Evolutionary conservation across 2,113 vertebrate genomes (phyloP), one percentile per base, ranked within the genome.

Genomic region (Cottus gobio): DNA sequence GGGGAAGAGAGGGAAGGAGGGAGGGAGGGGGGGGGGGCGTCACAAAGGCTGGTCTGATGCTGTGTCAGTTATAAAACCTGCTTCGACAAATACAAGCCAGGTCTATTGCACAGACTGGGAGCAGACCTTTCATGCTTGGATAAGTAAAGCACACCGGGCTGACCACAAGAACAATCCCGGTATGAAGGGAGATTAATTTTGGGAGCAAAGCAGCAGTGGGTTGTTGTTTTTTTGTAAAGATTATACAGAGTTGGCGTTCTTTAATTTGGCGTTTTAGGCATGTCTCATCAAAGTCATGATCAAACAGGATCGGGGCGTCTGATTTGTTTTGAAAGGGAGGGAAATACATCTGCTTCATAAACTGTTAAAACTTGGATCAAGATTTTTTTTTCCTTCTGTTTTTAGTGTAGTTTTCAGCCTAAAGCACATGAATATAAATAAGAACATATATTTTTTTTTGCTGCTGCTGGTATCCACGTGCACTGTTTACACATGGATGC

Each of bases 61-160:
- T 83, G 82, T 90, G 92, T 92, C 90, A 85, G 88, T 91, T 88
- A 87, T 89, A 89, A 90, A 92, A 90, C 85, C 92, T 91, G 92
- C 87, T 83, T 85, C 37, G 18, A 90, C 89, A 89, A 87, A 92
- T 82, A 77, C 86, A 74, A 60, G 68, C 66, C 80, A 80, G 79
- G 80, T 84, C 83, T 80, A 24, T 11, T 31, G 58, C 66, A 66
- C 63, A 69, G 70, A 24, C 56, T n/a, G 62, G 42, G 65, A 77
- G 81, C 79, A 88, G 85, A 84, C 75, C 79, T 89, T 82, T 74
- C 75, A 61, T 77, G 85, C 34, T 75, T 22, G 78, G 75, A 63
- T 72, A 65, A 75, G 36, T 79, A n/a, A 37, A 62, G 62, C 6
- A 71, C 44, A 62, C 62, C 5, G 5, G n/a, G 69, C 10, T 67